Base-by-base conservation (phyloP, 1,140 invertebrate genomes). In the Andrena cerasifolii region DNA sequence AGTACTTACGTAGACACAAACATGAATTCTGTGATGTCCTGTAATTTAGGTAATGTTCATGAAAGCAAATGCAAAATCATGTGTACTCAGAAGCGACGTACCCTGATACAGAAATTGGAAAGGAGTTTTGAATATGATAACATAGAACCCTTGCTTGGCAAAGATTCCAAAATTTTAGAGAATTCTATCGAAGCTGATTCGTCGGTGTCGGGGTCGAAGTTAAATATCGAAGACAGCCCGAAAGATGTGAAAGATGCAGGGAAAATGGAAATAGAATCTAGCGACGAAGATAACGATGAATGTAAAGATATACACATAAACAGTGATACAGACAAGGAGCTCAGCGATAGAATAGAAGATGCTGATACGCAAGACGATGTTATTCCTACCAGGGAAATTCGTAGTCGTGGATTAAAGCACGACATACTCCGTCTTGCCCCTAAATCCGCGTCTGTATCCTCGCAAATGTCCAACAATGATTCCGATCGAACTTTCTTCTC, bases 331-430 rank as follows among this genome's bases (percentile, higher is more conserved):
- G 74, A 80, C 1, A 74, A 74, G n/a, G 70, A 71, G 56, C n/a
- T 45, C 1, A 88, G 78, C 36, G 67, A 83, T 63, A n/a, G 79
- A 0, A 88, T 88, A 80, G 88, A 89, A 58, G 84, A 90, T 14
- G 26, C 33, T 1, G 82, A 82, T n/a, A 77, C 80, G 5, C 83
- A 83, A 47, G 53, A 75, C 26, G 0, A 75, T 31, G 0, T 5
- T 7, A 4, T 26, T 16, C 0, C 43, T n/a, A 28, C 14, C 18
- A 8, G 2, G 6, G 45, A 51, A 24, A 54, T 66, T 58, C 33
- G 16, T 24, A 31, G 21, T 4, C 28, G 3, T 33, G 2, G n/a
- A 12, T 3, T 26, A n/a, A 63, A 33, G 18, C 24, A 6, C 1
- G 7, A 8, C 28, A 8, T 21, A 56, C n/a, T 40, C n/a, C 21